Percentiles rank a stretch among this genome's conserved stretches.
These are phyloP conservation scores for Exocentrus adspersus DNA, from an alignment of 2,888 invertebrate genomes.

Conservation along the genomic window DNA sequence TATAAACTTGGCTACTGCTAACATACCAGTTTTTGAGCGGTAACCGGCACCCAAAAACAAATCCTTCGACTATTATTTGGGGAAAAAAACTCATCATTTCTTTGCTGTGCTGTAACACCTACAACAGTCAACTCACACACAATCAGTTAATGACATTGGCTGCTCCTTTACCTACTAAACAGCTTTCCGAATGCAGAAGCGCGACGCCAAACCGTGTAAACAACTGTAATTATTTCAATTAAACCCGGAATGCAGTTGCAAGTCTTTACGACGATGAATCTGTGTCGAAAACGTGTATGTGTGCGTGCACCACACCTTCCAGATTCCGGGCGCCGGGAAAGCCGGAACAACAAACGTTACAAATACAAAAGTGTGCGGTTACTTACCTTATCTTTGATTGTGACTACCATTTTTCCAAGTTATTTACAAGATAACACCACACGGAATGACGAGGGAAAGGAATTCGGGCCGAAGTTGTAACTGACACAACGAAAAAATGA, in stretches of 20 bases:
- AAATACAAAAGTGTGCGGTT: background rate
- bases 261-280: too few relatives aligned
- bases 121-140: background rate
- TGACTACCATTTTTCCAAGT: conserved; percentile 63
- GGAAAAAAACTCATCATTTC: too few relatives aligned
- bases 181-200: too few relatives aligned
- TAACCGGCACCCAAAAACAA: background rate
- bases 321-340: conserved; percentile 10
- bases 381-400: conserved; percentile 66
- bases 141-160: conserved; percentile 5
- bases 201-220: too few relatives aligned
- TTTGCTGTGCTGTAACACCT: too few relatives aligned
- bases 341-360: background rate
- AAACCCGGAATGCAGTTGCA: too few relatives aligned
- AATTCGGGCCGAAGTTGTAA: conserved; percentile 26
- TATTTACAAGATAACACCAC: conserved; percentile 22
- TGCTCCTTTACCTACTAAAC: background rate
- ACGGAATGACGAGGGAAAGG: conserved; percentile 30
- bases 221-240: too few relatives aligned
- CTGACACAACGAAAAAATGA: conserved; percentile 28
- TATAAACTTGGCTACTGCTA: too few relatives aligned
- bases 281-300: conserved; percentile 5
- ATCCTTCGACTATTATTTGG: too few relatives aligned
- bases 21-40: too few relatives aligned
- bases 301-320: conserved; percentile 2